These are phyloP conservation scores for Caloenas nicobarica DNA, from an alignment of 2,113 vertebrate genomes.

Conservation along the genomic window DNA sequence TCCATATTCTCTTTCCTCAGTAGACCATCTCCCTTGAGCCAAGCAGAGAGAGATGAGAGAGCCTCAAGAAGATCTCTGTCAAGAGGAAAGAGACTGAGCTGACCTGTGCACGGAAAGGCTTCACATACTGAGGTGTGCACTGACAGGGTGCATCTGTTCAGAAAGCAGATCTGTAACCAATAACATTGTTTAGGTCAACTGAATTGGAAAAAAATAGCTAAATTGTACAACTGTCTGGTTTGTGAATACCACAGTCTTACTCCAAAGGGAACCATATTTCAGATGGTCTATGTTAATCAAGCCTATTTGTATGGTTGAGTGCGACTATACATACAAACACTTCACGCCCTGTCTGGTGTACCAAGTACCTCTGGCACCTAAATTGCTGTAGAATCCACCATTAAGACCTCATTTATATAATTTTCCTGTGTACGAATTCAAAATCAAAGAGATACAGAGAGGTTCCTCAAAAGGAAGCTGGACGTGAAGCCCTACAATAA, in stretches of 20 bases:
- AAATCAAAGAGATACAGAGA: neutral
- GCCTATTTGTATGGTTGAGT: neutral
- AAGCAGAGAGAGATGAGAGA: neutral
- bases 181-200: neutral
- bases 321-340: neutral
- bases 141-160: neutral
- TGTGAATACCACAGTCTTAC: neutral
- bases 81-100: neutral
- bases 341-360: neutral
- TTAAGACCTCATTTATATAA: neutral
- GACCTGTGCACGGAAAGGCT: neutral
- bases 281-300: neutral
- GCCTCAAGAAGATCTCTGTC: neutral
- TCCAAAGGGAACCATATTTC: neutral
- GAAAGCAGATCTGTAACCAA: neutral
- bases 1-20: neutral
- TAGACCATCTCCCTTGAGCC: neutral
- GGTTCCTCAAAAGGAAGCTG: neutral
- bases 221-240: neutral
- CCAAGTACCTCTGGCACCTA: neutral
- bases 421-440: neutral
- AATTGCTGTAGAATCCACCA: neutral
- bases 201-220: neutral
- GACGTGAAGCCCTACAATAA: neutral
- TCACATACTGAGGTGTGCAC: neutral